Conservation (phyloP, 1,140 invertebrate species). For the Drosophila trapezifrons region DNA sequence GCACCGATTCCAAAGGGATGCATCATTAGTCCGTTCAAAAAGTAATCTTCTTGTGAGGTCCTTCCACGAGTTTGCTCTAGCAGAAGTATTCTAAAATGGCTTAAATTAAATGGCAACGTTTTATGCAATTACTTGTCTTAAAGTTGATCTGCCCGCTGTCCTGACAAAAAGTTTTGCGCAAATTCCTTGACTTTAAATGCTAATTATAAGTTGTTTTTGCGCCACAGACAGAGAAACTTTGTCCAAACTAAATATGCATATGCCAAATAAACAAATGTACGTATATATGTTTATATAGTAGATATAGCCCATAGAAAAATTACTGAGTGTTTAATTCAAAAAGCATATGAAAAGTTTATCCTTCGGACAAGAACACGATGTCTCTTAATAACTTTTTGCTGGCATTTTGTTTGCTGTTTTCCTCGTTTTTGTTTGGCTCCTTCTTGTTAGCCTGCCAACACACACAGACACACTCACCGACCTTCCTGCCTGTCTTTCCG, state of each 20-base stretch:
- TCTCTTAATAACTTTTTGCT: slow-evolving; percentile 81
- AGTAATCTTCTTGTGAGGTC: slow-evolving; percentile 14
- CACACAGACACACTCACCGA: not conserved
- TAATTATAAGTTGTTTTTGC: slow-evolving; percentile 79
- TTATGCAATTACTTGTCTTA: slow-evolving; percentile 18
- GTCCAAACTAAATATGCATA: slow-evolving; percentile 61
- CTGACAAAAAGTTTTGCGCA: slow-evolving; percentile 32
- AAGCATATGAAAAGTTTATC: slow-evolving; percentile 80
- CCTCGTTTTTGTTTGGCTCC: slow-evolving; percentile 69
- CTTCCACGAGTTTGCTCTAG: not conserved
- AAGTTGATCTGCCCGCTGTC: slow-evolving; percentile 4
- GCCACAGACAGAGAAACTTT: slow-evolving; percentile 46
- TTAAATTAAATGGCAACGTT: slow-evolving; percentile 20
- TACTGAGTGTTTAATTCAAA: slow-evolving; percentile 73
- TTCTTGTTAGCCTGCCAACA: slow-evolving; percentile 55
- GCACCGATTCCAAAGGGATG: slow-evolving; percentile 36
- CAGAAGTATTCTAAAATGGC: slow-evolving; percentile 14
- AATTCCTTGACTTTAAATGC: slow-evolving; percentile 69
- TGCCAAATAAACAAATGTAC: slow-evolving; percentile 62
- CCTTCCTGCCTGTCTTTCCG: slow-evolving; percentile 7
- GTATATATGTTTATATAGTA: slow-evolving; percentile 7
- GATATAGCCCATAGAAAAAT: slow-evolving; percentile 38
- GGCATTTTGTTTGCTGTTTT: slow-evolving; percentile 74
- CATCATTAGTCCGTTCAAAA: slow-evolving; percentile 34
- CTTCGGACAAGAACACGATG: slow-evolving; percentile 69